Percentiles rank a stretch among this genome's conserved stretches.
phyloP scores from a whole-genome alignment of 2,797 vertebrate genomes.

The Cyclura pinguis region DNA sequence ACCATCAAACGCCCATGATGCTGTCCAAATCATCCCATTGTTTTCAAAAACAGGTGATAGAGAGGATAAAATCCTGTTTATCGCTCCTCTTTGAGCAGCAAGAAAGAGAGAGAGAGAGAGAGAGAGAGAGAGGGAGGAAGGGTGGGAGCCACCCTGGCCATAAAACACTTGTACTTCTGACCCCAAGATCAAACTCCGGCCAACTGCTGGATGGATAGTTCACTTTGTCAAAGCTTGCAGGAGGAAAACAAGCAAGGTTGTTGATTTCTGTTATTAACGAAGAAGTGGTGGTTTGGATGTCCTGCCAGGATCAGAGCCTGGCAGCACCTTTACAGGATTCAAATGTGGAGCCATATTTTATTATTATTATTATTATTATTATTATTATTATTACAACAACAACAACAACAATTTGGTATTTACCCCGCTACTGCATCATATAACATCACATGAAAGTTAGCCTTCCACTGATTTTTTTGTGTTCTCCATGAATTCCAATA shows the following conservation, averaged over 20 bases:
- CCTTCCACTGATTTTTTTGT: too few relatives aligned
- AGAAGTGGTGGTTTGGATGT: not conserved
- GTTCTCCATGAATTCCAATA: not conserved
- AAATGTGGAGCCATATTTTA: not conserved
- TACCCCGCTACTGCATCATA: too few relatives aligned
- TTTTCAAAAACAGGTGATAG: slow-evolving; percentile 46
- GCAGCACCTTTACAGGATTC: slow-evolving; percentile 37
- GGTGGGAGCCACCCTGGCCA: not conserved
- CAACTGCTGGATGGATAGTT: slow-evolving; percentile 39
- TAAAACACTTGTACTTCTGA: slow-evolving; percentile 63
- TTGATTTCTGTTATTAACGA: slow-evolving; percentile 15
- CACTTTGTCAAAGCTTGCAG: slow-evolving; percentile 54
- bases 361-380: too few relatives aligned
- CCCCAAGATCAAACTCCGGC: slow-evolving; percentile 67
- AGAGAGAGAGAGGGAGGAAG: not conserved
- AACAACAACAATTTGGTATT: too few relatives aligned
- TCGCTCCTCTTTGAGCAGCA: not conserved
- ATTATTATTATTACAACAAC: too few relatives aligned
- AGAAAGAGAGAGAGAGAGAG: not conserved
- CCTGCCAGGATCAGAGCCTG: not conserved
- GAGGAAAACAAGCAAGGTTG: slow-evolving; percentile 39
- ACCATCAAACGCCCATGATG: not conserved
- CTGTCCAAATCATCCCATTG: slow-evolving; percentile 37
- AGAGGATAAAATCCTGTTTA: accelerated
- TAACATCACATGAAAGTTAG: too few relatives aligned